Evolutionary conservation across 2,113 vertebrate species (phyloP).

Genomic region (Lasiurus cinereus): DNA sequence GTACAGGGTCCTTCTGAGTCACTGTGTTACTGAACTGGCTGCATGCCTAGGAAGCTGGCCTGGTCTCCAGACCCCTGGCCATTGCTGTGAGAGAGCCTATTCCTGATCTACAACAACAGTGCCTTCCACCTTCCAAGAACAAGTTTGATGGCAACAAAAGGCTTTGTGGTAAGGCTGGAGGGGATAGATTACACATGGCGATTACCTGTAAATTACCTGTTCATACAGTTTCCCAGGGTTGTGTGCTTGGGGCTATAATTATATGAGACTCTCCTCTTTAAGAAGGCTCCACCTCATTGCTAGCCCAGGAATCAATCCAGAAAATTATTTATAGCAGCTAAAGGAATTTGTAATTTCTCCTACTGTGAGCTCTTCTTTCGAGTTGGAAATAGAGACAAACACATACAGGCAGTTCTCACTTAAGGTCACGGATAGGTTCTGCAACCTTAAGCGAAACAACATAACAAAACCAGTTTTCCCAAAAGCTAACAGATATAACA

Average conservation of each 20-base stretch:
- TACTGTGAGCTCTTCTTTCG: not conserved
- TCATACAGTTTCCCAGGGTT: not conserved
- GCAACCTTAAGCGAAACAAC: not conserved
- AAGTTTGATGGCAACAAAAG: not conserved
- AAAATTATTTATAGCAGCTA: not conserved
- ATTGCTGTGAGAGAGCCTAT: not conserved
- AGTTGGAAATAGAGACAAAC: not conserved
- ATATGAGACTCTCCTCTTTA: not conserved
- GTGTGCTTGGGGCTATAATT: not conserved
- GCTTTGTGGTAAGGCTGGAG: not conserved
- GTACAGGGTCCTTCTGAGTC: no score
- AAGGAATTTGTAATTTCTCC: not conserved
- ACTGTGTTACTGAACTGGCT: not conserved
- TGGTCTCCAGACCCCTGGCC: not conserved
- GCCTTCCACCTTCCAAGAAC: not conserved
- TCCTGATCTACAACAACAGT: not conserved
- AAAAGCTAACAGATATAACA: not conserved
- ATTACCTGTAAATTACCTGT: constrained; percentile 5
- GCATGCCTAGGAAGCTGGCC: not conserved
- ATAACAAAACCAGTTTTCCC: not conserved
- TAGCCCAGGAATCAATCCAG: constrained; percentile 19
- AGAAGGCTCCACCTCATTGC: not conserved
- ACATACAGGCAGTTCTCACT: not conserved
- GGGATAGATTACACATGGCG: not conserved
- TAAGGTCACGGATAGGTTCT: not conserved